These are phyloP conservation scores for Sarcophaga rosellei DNA, from an alignment of 2,888 invertebrate species.

Conservation along the genomic window DNA sequence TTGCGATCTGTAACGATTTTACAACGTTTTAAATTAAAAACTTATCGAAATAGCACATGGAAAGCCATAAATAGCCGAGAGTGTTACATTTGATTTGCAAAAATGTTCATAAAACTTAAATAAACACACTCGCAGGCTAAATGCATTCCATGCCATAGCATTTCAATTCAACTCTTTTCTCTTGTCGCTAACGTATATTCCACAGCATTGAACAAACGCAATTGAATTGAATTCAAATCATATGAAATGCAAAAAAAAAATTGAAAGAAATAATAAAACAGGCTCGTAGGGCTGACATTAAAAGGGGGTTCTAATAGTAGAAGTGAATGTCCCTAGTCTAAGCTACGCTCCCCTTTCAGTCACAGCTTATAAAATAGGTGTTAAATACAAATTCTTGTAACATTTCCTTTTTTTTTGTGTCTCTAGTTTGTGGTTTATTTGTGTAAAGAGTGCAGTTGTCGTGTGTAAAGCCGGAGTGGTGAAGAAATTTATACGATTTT, in stretches of 20 bases:
- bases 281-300: too few relatives aligned
- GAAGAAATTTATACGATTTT: slow-evolving; percentile 41
- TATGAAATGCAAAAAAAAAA: neutral
- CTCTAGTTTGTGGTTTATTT: neutral
- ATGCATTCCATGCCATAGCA: neutral
- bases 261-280: too few relatives aligned
- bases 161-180: neutral
- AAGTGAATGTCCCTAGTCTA: neutral
- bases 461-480: neutral
- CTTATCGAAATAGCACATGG: neutral
- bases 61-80: slow-evolving; percentile 35
- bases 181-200: neutral
- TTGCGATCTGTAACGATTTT: neutral
- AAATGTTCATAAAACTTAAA: slow-evolving; percentile 23
- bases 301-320: too few relatives aligned
- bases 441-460: neutral
- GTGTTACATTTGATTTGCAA: slow-evolving; percentile 21
- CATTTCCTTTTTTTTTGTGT: neutral
- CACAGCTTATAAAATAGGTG: slow-evolving; percentile 20
- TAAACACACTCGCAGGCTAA: neutral
- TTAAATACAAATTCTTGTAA: slow-evolving; percentile 48
- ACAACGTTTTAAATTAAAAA: slow-evolving; percentile 7
- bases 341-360: neutral
- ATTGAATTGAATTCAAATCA: slow-evolving; percentile 39
- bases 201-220: slow-evolving; percentile 13